Conservation (phyloP, 1,140 invertebrate genomes). For the Aphelinus certus region DNA sequence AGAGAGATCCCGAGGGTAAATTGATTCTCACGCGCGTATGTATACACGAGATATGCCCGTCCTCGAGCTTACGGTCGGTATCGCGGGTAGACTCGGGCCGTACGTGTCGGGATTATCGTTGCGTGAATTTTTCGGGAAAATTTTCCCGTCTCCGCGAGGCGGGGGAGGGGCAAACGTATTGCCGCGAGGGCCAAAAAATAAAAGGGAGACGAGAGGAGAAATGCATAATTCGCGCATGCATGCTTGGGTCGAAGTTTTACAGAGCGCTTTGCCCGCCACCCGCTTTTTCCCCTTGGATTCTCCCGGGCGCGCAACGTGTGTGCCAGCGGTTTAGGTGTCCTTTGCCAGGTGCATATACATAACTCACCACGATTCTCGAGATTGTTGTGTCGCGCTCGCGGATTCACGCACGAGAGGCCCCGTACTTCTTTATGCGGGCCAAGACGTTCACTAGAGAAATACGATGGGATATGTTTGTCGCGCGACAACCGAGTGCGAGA, state of each 20-base stretch:
- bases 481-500: too few species aligned
- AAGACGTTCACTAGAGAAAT: not conserved
- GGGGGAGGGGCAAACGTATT: too few species aligned
- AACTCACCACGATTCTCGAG: constrained; percentile 1
- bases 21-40: too few species aligned
- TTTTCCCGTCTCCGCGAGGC: too few species aligned
- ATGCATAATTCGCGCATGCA: not conserved
- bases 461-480: too few species aligned
- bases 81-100: too few species aligned
- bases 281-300: constrained; percentile 2
- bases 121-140: too few species aligned
- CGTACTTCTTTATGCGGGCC: not conserved
- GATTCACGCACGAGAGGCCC: not conserved
- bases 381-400: constrained; percentile 5
- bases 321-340: constrained; percentile 7
- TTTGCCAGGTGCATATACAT: not conserved
- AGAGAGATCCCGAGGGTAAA: too few species aligned
- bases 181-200: not conserved
- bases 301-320: not conserved
- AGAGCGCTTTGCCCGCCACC: not conserved
- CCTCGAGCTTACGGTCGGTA: too few species aligned
- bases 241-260: not conserved
- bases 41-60: too few species aligned
- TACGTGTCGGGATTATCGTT: too few species aligned
- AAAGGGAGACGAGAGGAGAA: not conserved